Conservation (phyloP, 2,888 invertebrate species). For the Hyalella azteca region DNA sequence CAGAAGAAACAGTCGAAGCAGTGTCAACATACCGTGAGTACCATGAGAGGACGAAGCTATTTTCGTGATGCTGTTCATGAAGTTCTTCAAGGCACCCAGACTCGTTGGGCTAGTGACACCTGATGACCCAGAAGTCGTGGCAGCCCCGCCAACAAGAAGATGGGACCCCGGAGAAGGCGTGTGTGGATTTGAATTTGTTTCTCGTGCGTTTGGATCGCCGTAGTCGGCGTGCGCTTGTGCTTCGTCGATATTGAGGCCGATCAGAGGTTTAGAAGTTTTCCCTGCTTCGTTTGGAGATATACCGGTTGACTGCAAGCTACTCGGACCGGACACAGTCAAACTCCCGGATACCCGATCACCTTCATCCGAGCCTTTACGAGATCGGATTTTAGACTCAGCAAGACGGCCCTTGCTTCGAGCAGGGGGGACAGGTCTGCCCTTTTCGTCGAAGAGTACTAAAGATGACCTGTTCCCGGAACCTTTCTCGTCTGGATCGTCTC, state of each 20-base stretch:
- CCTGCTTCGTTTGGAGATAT: slow-evolving; percentile 4
- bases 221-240: not conserved
- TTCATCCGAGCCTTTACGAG: not conserved
- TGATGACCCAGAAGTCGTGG: not conserved
- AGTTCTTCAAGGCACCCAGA: slow-evolving; percentile 48
- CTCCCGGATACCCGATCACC: not conserved
- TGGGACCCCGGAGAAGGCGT: slow-evolving; percentile 5
- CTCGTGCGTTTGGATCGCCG: not conserved
- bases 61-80: slow-evolving; percentile 53
- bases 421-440: slow-evolving; percentile 68
- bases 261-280: not conserved
- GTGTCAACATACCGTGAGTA: slow-evolving; percentile 46
- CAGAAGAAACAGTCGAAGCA: slow-evolving; percentile 3
- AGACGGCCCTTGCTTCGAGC: slow-evolving; percentile 62
- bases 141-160: not conserved
- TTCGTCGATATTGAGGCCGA: slow-evolving; percentile 15
- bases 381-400: not conserved
- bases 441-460: slow-evolving; percentile 69
- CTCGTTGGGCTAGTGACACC: slow-evolving; percentile 51
- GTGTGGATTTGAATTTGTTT: slow-evolving; percentile 3
- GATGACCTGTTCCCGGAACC: slow-evolving; percentile 33
- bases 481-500: not conserved
- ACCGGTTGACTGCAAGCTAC: slow-evolving; percentile 4
- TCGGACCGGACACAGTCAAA: not conserved
- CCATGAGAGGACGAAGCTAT: slow-evolving; percentile 47